phyloP scores from a whole-genome alignment of 2,113 vertebrate species.

The Fulica atra region DNA sequence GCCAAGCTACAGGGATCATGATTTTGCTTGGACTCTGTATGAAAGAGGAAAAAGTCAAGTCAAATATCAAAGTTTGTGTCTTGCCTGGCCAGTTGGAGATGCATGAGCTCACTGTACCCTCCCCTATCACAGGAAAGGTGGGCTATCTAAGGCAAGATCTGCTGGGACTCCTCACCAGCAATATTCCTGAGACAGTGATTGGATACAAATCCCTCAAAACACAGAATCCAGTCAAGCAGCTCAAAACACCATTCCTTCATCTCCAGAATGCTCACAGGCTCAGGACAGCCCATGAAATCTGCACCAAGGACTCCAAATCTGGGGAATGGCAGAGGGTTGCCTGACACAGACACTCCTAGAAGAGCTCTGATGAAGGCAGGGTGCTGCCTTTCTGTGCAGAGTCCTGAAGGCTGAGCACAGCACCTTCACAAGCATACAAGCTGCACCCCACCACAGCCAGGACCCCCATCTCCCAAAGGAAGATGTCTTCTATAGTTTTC shows the following conservation, averaged over 20 bases:
- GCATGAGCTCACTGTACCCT: rapidly evolving
- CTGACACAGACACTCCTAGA: neutral
- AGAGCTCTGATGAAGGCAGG: neutral
- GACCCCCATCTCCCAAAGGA: neutral
- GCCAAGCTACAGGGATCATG: neutral
- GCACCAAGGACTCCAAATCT: neutral
- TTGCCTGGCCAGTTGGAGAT: neutral
- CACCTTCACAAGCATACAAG: neutral
- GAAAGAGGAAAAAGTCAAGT: neutral
- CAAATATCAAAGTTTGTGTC: neutral
- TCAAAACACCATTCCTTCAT: neutral
- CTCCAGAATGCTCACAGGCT: neutral
- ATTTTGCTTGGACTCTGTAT: neutral
- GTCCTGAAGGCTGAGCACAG: neutral
- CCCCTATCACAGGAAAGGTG: neutral
- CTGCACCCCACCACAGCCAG: neutral
- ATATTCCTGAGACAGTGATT: neutral
- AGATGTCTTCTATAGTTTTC: neutral
- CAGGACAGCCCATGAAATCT: neutral
- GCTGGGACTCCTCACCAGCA: neutral
- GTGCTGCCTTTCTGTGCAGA: neutral
- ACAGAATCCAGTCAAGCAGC: rapidly evolving
- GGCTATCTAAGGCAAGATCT: neutral
- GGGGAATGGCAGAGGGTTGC: neutral
- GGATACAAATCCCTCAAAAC: neutral